A percentile compares a stretch with the other conserved stretches of the same genome.
Evolutionary conservation across 2,797 vertebrate genomes (phyloP).

Genomic region (Centroberyx gerrardi): DNA sequence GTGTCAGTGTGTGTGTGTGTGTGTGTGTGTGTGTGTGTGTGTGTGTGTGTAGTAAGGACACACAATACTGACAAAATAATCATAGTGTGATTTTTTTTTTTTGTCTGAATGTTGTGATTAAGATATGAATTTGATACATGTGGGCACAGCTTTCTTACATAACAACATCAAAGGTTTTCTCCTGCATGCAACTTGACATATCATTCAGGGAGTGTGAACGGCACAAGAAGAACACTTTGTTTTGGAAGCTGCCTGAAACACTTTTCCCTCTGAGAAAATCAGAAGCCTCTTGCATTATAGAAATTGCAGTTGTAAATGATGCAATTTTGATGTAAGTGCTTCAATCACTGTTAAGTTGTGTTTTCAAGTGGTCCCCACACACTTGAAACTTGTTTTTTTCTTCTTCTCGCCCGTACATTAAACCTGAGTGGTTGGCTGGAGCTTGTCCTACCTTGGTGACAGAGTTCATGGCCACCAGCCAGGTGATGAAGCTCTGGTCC

Average conservation of each 20-base stretch:
- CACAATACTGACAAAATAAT: neutral
- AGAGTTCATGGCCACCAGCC: slow-evolving; percentile 98
- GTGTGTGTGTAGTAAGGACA: neutral
- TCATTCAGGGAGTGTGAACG: too few species aligned
- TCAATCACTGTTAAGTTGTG: neutral
- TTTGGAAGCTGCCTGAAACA: too few species aligned
- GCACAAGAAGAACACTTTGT: neutral
- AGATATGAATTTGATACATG: neutral
- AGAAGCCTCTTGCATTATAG: neutral
- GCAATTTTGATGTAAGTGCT: neutral
- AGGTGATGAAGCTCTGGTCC: slow-evolving; percentile 99
- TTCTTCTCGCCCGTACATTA: neutral
- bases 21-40: too few species aligned
- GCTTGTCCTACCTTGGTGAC: slow-evolving; percentile 88
- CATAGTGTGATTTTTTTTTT: too few species aligned
- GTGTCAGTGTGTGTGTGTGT: too few species aligned
- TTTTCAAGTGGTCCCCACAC: too few species aligned
- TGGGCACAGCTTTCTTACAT: too few species aligned
- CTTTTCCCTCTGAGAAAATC: neutral
- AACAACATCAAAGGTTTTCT: too few species aligned
- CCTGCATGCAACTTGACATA: neutral
- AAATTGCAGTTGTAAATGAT: neutral
- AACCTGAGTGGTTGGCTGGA: neutral
- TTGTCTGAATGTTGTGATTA: neutral
- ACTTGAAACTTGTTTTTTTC: neutral